Evolutionary conservation across 2,888 invertebrate species (phyloP), one percentile per base, ranked within the genome.

Genomic region (Amiota communis): DNA sequence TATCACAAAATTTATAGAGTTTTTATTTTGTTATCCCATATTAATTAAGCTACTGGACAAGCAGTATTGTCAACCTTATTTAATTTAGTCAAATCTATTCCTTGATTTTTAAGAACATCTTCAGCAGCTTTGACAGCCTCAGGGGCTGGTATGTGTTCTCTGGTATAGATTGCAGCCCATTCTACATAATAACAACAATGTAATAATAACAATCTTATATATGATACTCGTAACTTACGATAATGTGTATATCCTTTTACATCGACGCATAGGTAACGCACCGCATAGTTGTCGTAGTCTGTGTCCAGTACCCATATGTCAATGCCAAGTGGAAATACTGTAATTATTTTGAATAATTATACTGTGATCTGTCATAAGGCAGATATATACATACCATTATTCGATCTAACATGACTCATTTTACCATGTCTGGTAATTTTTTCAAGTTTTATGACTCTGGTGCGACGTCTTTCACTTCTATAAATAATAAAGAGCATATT

Each of bases 251-350:
- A 1, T 0, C 8, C 0, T 12, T 15, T 12, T 12, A 64, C 3
- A n/a, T 75, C 61, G 1, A 81, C 85, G 81, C 93, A 93, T 20
- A 92, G 91, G 90, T 91, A 93, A 3, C 93, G 91, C 1, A 93
- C 92, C 1, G 92, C 88, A 80, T 91, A 93, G 72, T 87, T 90
- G 0, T 87, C 87, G 81, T 93, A 93, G 85, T 93, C 93, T 0
- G 93, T 93, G 51, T 91, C 92, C 59, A 93, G 81, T n/a, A 93
- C 84, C 59, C 73, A 74, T 0, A 77, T 47, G 13, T 75, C 47
- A 13, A 73, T 0, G 9, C 78, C 76, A 0, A 64, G 1, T 0
- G 56, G 47, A 68, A 65, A 68, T 0, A 9, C 77, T 80, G 9
- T 1, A 67, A 8, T 1, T 6, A n/a, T 4, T 12, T 11, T n/a